Percentiles rank a stretch among this genome's conserved stretches.
Conservation (phyloP, 2,797 vertebrate genomes). For the Mus spretus region DNA sequence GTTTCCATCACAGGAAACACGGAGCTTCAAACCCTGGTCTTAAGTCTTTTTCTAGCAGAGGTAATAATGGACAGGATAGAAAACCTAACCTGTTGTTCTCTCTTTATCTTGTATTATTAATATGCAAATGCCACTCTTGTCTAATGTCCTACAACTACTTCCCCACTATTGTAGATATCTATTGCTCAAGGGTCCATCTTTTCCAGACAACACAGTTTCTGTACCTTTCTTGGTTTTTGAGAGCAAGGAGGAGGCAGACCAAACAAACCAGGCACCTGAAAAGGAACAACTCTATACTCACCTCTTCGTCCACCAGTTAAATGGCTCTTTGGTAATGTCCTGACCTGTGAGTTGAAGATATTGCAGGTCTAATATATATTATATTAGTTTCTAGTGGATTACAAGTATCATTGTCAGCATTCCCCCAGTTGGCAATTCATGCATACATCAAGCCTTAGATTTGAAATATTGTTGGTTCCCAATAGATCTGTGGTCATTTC, state of each 20-base stretch:
- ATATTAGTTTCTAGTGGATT: not conserved
- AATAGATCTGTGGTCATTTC: not conserved
- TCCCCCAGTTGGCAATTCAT: not conserved
- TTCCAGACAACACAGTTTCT: not conserved
- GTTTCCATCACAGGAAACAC: not conserved
- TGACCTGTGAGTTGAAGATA: not conserved
- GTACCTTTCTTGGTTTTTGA: not conserved
- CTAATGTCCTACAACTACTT: not conserved
- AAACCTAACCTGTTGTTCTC: not conserved
- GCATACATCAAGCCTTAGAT: not conserved
- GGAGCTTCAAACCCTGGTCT: not conserved
- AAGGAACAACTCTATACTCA: not conserved
- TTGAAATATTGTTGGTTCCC: not conserved
- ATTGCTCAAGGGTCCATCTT: not conserved
- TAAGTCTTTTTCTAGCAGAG: not conserved
- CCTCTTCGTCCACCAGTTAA: not conserved
- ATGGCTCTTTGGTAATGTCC: not conserved
- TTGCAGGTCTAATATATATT: not conserved
- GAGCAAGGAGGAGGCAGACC: not conserved
- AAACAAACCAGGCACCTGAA: not conserved
- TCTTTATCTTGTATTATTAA: not conserved
- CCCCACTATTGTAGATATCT: not conserved
- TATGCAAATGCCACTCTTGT: not conserved
- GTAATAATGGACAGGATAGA: not conserved
- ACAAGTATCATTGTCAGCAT: not conserved